Evolutionary conservation across 2,113 vertebrate genomes (phyloP), one percentile per base, ranked within the genome.

Genomic region (Dinomys branickii): DNA sequence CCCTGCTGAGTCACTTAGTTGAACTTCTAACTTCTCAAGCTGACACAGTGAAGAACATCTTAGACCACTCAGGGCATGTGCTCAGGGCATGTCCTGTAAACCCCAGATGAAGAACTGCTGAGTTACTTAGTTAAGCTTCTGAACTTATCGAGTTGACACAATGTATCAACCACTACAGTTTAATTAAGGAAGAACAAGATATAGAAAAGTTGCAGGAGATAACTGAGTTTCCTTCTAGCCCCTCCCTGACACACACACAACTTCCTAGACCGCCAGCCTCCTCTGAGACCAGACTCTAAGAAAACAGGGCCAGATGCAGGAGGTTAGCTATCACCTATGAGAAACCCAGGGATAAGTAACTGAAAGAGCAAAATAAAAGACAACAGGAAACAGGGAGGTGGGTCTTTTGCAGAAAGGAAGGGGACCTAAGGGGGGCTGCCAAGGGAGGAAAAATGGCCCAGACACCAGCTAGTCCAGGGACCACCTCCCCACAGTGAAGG

Each of bases 381-480:
- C 19, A 20, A 50, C 41, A 26, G 73, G 73, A 75, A 47, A 14
- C 41, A 14, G 41, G 38, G 38, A 44, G 12, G 24, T 1, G 5
- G 67, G 67, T 20, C 35, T 71, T 71, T 7, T 38, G n/a, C n/a
- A 22, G 19, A 71, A 22, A 35, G 67, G 19, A n/a, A n/a, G 19
- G 67, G 19, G 19, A 30, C 28, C 59, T 7, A 9, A 35, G 67
- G 35, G 35, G 38, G 16, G 17, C 13, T 5, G 7, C 58, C 22
- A 44, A 28, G 44, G 44, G 44, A 77, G 44, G 44, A 26, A 30
- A 28, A 47, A 28, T 41, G 73, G 44, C 73, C 41, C 73, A 47
- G 41, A 28, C 3, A 2, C 24, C 0, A 5, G 35, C 67, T 3
- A 11, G 12, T 3, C 3, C 2, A 6, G 12, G 73, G 73, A 3